Percentiles rank a stretch among this genome's conserved stretches.
phyloP scores from a whole-genome alignment of 2,888 invertebrate species.

The Dexiosoma caninum region DNA sequence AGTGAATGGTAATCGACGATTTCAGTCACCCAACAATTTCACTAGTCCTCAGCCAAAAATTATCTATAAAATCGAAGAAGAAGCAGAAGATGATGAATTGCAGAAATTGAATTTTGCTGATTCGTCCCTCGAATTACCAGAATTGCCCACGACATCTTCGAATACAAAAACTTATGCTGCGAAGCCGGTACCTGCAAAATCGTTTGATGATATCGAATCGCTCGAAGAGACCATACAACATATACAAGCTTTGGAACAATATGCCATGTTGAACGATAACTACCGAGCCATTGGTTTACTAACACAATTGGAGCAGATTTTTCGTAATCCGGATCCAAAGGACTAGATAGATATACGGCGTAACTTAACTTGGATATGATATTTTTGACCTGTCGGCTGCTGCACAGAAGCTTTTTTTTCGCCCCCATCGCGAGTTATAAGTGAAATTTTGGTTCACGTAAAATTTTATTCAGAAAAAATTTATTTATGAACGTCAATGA shows the following conservation, averaged over 20 bases:
- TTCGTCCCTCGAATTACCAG: neutral
- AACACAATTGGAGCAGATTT: conserved; percentile 70
- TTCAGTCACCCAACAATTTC: neutral
- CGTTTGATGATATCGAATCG: conserved; percentile 60
- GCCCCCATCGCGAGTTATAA: too few relatives aligned
- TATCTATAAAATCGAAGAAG: conserved; percentile 50
- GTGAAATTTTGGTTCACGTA: too few relatives aligned
- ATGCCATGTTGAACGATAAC: conserved; percentile 72
- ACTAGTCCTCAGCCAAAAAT: conserved; percentile 43
- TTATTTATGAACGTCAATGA: too few relatives aligned
- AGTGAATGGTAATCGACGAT: conserved; percentile 35
- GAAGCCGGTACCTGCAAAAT: conserved; percentile 6
- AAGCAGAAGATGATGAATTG: conserved; percentile 44
- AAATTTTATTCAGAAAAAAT: too few relatives aligned
- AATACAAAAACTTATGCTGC: conserved; percentile 16
- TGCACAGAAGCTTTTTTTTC: too few relatives aligned
- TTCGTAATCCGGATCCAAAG: conserved; percentile 65
- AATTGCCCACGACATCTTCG: neutral
- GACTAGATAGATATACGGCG: neutral
- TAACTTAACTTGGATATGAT: neutral
- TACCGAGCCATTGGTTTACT: conserved; percentile 74
- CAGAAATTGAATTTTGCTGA: conserved; percentile 17
- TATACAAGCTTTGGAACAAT: conserved; percentile 71
- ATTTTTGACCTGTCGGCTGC: too few relatives aligned
- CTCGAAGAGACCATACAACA: conserved; percentile 67